Percentiles rank a stretch among this genome's conserved stretches.
These are phyloP conservation scores for Lophius piscatorius DNA, from an alignment of 2,113 vertebrate genomes.

Conservation along the genomic window DNA sequence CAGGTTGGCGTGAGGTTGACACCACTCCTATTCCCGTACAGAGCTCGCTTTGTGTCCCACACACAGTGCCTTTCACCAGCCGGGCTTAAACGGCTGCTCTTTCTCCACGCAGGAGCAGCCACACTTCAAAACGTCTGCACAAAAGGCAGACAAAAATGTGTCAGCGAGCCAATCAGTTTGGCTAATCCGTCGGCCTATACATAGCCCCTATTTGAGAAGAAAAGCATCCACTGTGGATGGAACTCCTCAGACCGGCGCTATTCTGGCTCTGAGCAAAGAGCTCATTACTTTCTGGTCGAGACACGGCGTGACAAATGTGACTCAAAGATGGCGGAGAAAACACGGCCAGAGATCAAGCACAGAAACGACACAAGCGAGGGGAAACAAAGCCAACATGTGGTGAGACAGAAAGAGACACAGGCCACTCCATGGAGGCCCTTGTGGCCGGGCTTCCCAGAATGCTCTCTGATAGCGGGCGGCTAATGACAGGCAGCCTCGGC, in stretches of 20 bases:
- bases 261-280: constrained; percentile 39
- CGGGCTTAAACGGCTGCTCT: constrained; percentile 38
- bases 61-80: constrained; percentile 68
- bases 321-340: constrained; percentile 26
- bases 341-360: constrained; percentile 24
- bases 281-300: constrained; percentile 45
- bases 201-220: constrained; percentile 44
- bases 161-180: constrained; percentile 63
- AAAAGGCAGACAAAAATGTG: constrained; percentile 39
- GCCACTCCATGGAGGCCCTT: constrained; percentile 52
- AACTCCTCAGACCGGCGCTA: constrained; percentile 31
- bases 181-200: constrained; percentile 40
- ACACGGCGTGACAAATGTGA: constrained; percentile 37
- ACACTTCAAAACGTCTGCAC: constrained; percentile 31
- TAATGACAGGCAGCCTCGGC: constrained; percentile 77
- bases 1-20: constrained; percentile 57
- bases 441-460: constrained; percentile 74
- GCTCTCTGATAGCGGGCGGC: constrained; percentile 70
- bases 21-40: constrained; percentile 65
- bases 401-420: constrained; percentile 62
- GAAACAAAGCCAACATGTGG: constrained; percentile 49
- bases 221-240: constrained; percentile 35
- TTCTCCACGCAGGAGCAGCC: constrained; percentile 15
- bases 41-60: constrained; percentile 70
- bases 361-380: constrained; percentile 49